Conservation (phyloP, 2,113 vertebrate genomes). For the Eudyptes chrysolophus region DNA sequence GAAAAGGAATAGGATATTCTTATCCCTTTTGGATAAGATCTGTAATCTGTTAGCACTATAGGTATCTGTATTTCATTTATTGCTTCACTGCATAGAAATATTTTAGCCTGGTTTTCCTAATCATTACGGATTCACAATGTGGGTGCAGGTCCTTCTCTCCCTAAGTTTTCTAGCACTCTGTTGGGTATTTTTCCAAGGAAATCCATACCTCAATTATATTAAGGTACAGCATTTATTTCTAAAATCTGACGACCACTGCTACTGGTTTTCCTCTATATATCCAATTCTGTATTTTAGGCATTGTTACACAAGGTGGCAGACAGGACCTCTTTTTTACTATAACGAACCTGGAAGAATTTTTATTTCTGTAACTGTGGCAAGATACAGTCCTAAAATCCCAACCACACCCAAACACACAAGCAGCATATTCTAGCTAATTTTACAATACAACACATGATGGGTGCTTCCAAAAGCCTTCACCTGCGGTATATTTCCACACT, state of each 20-base stretch:
- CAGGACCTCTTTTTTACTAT: background rate
- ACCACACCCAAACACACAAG: background rate
- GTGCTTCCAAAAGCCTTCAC: background rate
- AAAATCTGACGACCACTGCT: rapidly evolving
- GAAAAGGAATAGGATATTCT: background rate
- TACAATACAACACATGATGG: background rate
- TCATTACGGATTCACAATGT: background rate
- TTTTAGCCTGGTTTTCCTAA: background rate
- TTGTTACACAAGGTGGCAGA: slow-evolving; percentile 68
- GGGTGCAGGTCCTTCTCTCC: background rate
- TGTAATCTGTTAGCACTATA: background rate
- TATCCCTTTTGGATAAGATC: background rate
- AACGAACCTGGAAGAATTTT: background rate
- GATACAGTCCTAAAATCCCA: background rate
- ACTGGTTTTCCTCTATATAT: background rate
- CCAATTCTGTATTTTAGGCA: background rate
- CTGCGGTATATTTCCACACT: background rate
- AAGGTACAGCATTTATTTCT: background rate
- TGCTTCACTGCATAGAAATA: background rate
- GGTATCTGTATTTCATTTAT: background rate
- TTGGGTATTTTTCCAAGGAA: background rate
- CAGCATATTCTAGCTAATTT: background rate
- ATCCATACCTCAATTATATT: background rate
- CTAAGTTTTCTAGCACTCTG: background rate
- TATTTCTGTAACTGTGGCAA: background rate